Base-by-base conservation (phyloP, 2,113 vertebrate genomes). In the Puntigrus tetrazona region DNA sequence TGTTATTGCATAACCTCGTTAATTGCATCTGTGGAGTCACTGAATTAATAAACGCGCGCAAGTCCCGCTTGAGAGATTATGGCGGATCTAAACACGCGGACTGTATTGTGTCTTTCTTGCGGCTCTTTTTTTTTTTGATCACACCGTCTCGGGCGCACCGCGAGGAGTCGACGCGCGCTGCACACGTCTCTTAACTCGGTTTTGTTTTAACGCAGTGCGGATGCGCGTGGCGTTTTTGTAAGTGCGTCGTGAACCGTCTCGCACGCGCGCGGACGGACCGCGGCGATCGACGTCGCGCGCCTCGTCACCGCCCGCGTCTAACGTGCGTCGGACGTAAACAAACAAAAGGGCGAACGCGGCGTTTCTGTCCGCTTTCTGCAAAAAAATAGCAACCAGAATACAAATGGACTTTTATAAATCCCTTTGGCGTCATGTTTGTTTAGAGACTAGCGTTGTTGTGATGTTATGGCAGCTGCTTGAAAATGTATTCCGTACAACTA, bases 201-300 rank as follows among this genome's bases (percentile, higher is more conserved):
- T 59, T 77, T 13, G 29, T 72, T 41, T 43, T 61, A 85, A 73
- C 84, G 77, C 77, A 80, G 76, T 85, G 76, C 76, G 76, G 83
- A 55, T 70, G 4, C 38, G 8, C 63, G n/a, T 10, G 25, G 20
- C 14, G 57, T 77, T 50, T n/a, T 47, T 50, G 10, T 50, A 52
- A 63, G 27, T 43, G 73, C 74, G 31, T 81, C 43, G 59, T 67
- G n/a, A 38, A 43, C 3, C 41, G 50, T 45, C 38, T 73, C n/a
- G 38, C 16, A 45, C 6, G 6, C 13, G 11, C 27, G 4, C 4
- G 43, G 41, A 81, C 22, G 18, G 78, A 67, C 59, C 11, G 31
- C 25, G 29, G n/a, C 29, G 36, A 2, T 9, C 34, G 6, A 25
- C 7, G 52, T 61, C 76, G 27, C 55, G 20, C 9, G 1, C 9